Base-by-base conservation (phyloP, 1,140 invertebrate genomes). In the Micrasema longulum region DNA sequence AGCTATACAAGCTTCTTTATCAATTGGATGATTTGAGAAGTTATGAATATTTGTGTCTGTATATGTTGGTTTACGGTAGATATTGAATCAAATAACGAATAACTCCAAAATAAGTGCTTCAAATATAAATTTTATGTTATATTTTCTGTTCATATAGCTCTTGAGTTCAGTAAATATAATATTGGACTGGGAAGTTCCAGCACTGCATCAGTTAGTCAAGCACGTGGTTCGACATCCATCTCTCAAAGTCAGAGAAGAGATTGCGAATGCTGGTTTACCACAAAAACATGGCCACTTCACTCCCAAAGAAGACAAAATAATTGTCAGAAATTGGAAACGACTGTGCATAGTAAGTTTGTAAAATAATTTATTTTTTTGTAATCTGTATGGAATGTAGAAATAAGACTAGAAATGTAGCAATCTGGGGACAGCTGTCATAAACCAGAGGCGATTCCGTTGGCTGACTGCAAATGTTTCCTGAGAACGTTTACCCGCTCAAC, bases 281-380 rank as follows among this genome's bases (percentile, higher is more conserved):
- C 45, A 45, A 35, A 64, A 57, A 53, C 50, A 12, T n/a, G 69
- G 69, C 5, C 41, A 31, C 23, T 75, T 75, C 60, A 55, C 14
- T 12, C 22, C 48, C 1, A 66, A 69, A 11, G 73, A 75, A 69
- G 73, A 75, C 18, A 57, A 69, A 50, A 72, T 69, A 16, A 60
- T 75, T 23, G 11, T 2, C 9, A 52, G 62, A 62, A 72, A 72
- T 60, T 75, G 73, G 73, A 65, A 50, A 48, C 31, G 50, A 36
- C 6, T 69, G 16, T 69, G 67, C 35, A 20, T 16, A 43, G 67
- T 69, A 47, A 60, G 36, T 69, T 26, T 5, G 12, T 14, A 36
- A 31, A 3, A 22, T 22, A 1, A 52, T 12, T 52, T 22, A 22
- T 52, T n/a, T n/a, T n/a, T n/a, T n/a, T n/a, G n/a, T n/a, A n/a